Evolutionary conservation across 1,140 invertebrate species (phyloP), one percentile per base, ranked within the genome.

Genomic region (Drosophila murphyi): DNA sequence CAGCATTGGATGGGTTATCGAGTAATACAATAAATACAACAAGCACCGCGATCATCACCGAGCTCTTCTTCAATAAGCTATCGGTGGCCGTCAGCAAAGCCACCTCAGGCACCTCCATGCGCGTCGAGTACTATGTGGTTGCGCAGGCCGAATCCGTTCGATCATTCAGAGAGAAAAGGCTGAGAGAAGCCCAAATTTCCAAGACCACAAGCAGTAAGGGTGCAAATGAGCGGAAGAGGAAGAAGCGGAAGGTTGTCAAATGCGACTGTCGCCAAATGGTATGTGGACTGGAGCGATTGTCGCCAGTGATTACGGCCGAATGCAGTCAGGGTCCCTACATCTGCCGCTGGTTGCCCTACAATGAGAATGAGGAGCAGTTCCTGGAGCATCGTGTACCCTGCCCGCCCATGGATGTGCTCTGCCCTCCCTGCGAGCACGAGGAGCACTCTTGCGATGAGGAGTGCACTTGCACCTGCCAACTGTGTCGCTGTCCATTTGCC

Each of bases 241-340:
- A 47, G 20, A 10, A 32, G 20, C 48, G 32, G 52, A 41, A 31
- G 5, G n/a, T 4, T 43, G 10, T 43, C 2, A 72, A 52, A 7
- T 91, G 89, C 67, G 57, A 39, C 0, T 91, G 89, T 7, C 73
- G 71, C 3, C 34, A 8, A 0, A 10, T 92, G 39, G 62, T 56
- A 2, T 78, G 75, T 6, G 4, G 35, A 0, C 39, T 35, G 10
- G 39, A 76, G 0, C 55, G 37, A 4, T 73, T 41, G 8, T 20
- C 62, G 5, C 77, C 81, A 0, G 70, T 69, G 2, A 88, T 90
- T 0, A 74, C 70, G 10, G 88, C 83, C 3, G 90, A 91, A 20
- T 80, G 76, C 20, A 89, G 90, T 50, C 90, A 92, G 48, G 90
- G 90, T 0, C 83, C 90, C 0, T 92, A 76, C 39, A 60, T 75